phyloP scores from a whole-genome alignment of 1,140 invertebrate genomes.

The Camponotus vicinus region DNA sequence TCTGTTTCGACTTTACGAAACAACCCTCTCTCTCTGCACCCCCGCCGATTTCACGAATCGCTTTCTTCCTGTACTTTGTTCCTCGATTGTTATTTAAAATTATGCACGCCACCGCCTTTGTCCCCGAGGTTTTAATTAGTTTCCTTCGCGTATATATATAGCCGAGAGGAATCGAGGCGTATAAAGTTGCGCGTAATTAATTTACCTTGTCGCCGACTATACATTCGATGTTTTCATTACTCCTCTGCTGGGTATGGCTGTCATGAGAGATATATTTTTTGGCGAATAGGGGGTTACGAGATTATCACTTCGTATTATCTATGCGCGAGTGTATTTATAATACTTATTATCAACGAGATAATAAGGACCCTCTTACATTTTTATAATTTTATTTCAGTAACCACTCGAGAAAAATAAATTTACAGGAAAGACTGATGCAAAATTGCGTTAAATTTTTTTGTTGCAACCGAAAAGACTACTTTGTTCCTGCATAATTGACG shows the following conservation, averaged over 20 bases:
- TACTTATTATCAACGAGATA: background rate
- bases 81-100: conserved; percentile 60
- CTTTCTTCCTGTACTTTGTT: conserved; percentile 15
- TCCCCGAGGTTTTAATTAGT: conserved; percentile 59
- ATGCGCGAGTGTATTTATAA: background rate
- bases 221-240: conserved; percentile 53
- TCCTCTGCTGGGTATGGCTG: background rate
- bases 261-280: conserved; percentile 9
- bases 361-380: too few species aligned
- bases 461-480: background rate
- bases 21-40: background rate
- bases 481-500: background rate
- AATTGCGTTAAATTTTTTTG: background rate
- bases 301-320: conserved; percentile 10
- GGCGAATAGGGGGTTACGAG: background rate
- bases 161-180: background rate
- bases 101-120: conserved; percentile 50
- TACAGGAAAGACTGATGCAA: background rate
- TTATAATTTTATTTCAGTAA: background rate
- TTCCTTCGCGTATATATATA: background rate
- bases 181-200: conserved; percentile 57
- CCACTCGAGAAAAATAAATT: background rate
- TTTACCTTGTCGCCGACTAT: conserved; percentile 40
- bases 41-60: background rate
- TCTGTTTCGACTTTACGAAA: conserved; percentile 1